A percentile compares a stretch with the other conserved stretches of the same genome.
Evolutionary conservation across 2,113 vertebrate genomes (phyloP).

Genomic region (Alouatta palliata): DNA sequence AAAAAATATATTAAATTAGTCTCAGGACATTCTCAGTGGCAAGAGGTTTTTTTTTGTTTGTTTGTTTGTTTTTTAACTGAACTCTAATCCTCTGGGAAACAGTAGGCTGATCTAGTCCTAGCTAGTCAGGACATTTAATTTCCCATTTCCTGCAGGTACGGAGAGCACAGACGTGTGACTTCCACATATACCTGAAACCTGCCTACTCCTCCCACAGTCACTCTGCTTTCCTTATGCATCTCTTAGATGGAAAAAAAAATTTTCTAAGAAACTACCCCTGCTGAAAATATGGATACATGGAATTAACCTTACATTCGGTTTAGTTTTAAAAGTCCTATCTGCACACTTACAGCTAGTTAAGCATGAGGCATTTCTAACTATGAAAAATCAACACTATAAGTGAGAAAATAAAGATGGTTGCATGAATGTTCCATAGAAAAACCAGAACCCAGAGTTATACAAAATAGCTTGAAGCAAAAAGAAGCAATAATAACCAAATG

Average conservation of each 20-base stretch:
- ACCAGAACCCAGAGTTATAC: slow-evolving; percentile 58
- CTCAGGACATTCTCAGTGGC: not conserved
- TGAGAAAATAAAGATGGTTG: slow-evolving; percentile 77
- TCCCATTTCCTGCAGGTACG: not conserved
- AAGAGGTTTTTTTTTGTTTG: too few species aligned
- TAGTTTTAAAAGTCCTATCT: slow-evolving; percentile 9
- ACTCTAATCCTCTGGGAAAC: not conserved
- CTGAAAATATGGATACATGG: not conserved
- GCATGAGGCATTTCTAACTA: slow-evolving; percentile 39
- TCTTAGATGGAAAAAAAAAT: not conserved
- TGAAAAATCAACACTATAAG: slow-evolving; percentile 53
- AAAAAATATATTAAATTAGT: not conserved
- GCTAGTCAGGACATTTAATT: not conserved
- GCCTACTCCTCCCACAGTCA: not conserved
- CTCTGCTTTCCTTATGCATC: not conserved
- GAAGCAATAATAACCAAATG: slow-evolving; percentile 71
- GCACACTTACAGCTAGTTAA: not conserved
- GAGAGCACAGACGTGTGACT: not conserved
- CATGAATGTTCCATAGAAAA: slow-evolving; percentile 73
- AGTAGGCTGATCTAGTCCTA: not conserved
- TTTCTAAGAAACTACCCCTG: slow-evolving; percentile 7
- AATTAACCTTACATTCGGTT: not conserved
- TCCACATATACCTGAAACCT: not conserved
- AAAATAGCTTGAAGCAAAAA: slow-evolving; percentile 70
- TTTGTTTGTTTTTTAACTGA: not conserved